These are phyloP conservation scores for Bos taurus DNA, from an alignment of 2,113 vertebrate genomes.

Conservation along the genomic window ARS-UCD2.0 NC_037330.1:73664001-73664500, in stretches of 20 bases:
- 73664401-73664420: slow-evolving; percentile 43
- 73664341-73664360: slow-evolving; percentile 35
- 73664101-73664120: slow-evolving; percentile 11
- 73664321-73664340: neutral
- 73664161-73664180: slow-evolving; percentile 14
- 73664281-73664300: slow-evolving; percentile 47
- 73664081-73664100: neutral
- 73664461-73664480: neutral
- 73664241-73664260: slow-evolving; percentile 49
- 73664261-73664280: slow-evolving; percentile 41
- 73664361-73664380: slow-evolving; percentile 29
- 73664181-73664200: slow-evolving; percentile 8
- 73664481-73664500: neutral
- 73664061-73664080: neutral
- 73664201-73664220: neutral
- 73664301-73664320: slow-evolving; percentile 45
- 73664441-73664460: neutral
- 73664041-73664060: neutral
- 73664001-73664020: neutral
- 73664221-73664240: neutral
- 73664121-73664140: neutral
- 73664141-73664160: neutral
- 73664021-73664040: slow-evolving; percentile 2
- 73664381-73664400: slow-evolving; percentile 41
- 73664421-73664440: neutral